A percentile compares a stretch with the other conserved stretches of the same genome.
These are phyloP conservation scores for Omphaloscelis lunosa DNA, from an alignment of 2,888 invertebrate genomes.

Conservation along the genomic window DNA sequence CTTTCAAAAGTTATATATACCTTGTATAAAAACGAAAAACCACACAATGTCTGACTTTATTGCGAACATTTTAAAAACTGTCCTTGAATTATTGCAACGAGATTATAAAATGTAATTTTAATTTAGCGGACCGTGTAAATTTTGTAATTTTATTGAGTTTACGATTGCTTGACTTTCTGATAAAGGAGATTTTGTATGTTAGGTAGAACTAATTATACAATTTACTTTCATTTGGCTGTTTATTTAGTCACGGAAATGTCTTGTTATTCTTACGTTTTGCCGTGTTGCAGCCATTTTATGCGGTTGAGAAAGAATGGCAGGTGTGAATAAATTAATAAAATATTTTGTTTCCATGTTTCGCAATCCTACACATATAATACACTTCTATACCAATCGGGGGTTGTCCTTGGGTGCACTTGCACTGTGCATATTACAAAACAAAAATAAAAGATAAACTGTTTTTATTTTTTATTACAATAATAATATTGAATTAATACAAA, in stretches of 20 bases:
- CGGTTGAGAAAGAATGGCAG: background rate
- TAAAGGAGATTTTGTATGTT: background rate
- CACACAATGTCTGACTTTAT: slow-evolving; percentile 25
- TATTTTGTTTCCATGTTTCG: too few species aligned
- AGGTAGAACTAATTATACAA: background rate
- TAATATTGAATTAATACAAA: background rate
- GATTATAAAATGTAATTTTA: slow-evolving; percentile 17
- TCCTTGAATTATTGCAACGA: slow-evolving; percentile 2
- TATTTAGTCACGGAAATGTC: background rate
- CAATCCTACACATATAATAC: background rate
- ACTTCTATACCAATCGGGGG: background rate
- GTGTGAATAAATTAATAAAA: too few species aligned
- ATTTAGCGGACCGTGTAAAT: slow-evolving; percentile 40
- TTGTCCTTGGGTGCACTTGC: background rate
- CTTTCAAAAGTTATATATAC: slow-evolving; percentile 30
- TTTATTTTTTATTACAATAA: background rate
- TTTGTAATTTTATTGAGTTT: slow-evolving; percentile 16
- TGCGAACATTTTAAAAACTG: slow-evolving; percentile 42
- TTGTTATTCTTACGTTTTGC: background rate
- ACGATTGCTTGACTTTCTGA: background rate
- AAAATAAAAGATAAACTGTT: too few species aligned
- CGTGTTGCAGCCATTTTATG: background rate
- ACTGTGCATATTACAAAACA: too few species aligned
- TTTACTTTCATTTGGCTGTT: background rate
- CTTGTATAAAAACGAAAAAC: slow-evolving; percentile 42